phyloP scores from a whole-genome alignment of 2,888 invertebrate species.

The Trissonchulus sp. region DNA sequence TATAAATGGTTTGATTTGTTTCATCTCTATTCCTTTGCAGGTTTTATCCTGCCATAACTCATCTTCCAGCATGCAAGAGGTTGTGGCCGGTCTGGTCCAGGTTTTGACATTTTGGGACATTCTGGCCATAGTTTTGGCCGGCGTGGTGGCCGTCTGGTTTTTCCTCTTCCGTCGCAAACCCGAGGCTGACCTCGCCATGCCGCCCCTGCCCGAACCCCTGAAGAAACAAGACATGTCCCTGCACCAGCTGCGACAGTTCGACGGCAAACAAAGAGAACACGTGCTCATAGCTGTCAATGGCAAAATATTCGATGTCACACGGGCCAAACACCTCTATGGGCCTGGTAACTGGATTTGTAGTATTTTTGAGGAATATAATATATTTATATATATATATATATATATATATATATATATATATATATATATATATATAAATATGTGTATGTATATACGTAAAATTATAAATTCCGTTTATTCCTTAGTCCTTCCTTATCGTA shows the following conservation, averaged over 20 bases:
- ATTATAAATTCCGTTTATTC: too few species aligned
- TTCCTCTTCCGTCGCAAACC: neutral
- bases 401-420: too few species aligned
- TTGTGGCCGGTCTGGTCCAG: too few species aligned
- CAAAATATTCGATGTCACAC: slow-evolving; percentile 87
- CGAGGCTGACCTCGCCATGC: slow-evolving; percentile 37
- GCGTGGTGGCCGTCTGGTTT: neutral
- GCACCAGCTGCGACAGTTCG: slow-evolving; percentile 74
- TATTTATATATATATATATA: slow-evolving; percentile 2
- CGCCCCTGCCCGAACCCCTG: slow-evolving; percentile 64
- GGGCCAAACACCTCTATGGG: slow-evolving; percentile 82
- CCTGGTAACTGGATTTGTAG: slow-evolving; percentile 78
- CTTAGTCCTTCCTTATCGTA: too few species aligned
- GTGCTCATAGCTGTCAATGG: slow-evolving; percentile 81
- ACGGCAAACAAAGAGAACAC: slow-evolving; percentile 60
- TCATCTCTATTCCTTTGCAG: too few species aligned
- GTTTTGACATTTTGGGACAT: slow-evolving; percentile 19
- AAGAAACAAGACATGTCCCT: slow-evolving; percentile 84
- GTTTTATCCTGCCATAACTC: too few species aligned
- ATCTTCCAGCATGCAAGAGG: too few species aligned
- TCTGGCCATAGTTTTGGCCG: neutral
- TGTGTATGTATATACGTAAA: neutral
- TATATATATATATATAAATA: too few species aligned
- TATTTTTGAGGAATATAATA: neutral
- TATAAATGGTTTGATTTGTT: too few species aligned